Evolutionary conservation across 1,140 invertebrate species (phyloP).

Genomic region (Drosophila kepulauana): DNA sequence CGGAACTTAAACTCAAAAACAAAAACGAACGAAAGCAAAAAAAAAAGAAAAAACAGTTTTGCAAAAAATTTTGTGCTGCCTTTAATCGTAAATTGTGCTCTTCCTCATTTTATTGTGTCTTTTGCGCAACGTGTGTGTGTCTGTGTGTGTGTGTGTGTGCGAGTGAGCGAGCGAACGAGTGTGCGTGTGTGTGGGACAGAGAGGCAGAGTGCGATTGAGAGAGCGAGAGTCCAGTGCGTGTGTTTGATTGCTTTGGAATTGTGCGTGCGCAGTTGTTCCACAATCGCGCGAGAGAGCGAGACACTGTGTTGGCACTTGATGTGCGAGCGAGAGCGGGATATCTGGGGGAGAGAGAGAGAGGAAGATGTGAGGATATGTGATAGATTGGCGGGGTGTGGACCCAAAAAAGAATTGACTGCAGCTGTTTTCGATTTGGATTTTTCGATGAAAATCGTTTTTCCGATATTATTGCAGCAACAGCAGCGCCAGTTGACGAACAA

Average conservation of each 20-base stretch:
- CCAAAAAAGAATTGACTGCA: slow-evolving; percentile 33
- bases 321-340: slow-evolving; percentile 10
- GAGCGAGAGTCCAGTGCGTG: background rate
- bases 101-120: slow-evolving; percentile 20
- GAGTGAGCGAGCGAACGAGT: background rate
- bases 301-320: background rate
- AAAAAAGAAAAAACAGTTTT: slow-evolving; percentile 7
- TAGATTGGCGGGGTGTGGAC: slow-evolving; percentile 13
- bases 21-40: background rate
- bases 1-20: slow-evolving; percentile 13
- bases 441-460: background rate
- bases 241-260: slow-evolving; percentile 14
- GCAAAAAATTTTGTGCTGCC: slow-evolving; percentile 29
- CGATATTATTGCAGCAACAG: background rate
- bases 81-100: slow-evolving; percentile 20
- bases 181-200: background rate
- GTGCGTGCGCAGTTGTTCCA: slow-evolving; percentile 47
- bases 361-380: slow-evolving; percentile 12
- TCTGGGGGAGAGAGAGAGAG: background rate
- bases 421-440: slow-evolving; percentile 29
- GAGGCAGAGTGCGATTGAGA: background rate
- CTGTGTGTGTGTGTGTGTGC: no score
- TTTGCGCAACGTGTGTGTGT: slow-evolving; percentile 15
- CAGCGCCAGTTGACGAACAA: background rate
- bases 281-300: slow-evolving; percentile 14